Conservation (phyloP, 1,140 invertebrate genomes). For the Megalopta genalis region DNA sequence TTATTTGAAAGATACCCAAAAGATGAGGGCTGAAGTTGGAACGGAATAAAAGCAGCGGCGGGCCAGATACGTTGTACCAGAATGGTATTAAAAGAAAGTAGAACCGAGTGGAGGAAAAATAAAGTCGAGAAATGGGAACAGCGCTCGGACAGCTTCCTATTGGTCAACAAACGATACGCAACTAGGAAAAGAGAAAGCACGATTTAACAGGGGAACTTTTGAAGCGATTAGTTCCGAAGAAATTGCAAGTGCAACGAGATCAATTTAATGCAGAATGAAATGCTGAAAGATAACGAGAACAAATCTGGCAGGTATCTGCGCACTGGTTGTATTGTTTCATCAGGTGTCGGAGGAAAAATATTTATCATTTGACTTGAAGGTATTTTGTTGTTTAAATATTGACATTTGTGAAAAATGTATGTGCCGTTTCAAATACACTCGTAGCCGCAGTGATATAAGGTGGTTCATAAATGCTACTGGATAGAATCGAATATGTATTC, state of each 20-base stretch:
- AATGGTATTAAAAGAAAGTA: constrained; percentile 15
- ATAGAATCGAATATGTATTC: too few species aligned
- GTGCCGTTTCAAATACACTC: too few species aligned
- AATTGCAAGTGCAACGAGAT: constrained; percentile 14
- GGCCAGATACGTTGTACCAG: not conserved
- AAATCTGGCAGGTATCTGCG: not conserved
- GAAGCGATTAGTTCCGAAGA: constrained; percentile 5
- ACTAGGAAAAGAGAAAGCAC: not conserved
- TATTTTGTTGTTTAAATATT: too few species aligned
- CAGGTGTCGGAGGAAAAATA: too few species aligned
- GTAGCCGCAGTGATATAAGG: too few species aligned
- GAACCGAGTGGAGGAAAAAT: not conserved
- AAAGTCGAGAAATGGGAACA: not conserved
- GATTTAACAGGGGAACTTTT: not conserved
- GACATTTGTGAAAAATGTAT: too few species aligned
- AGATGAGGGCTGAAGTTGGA: not conserved
- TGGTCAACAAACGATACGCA: not conserved
- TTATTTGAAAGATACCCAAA: constrained; percentile 18
- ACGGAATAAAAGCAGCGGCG: not conserved
- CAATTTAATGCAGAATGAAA: not conserved
- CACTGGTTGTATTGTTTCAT: not conserved
- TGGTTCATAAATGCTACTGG: too few species aligned
- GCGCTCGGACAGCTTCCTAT: not conserved
- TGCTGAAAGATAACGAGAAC: not conserved
- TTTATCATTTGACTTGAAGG: too few species aligned